Evolutionary conservation across 2,888 invertebrate species (phyloP), one percentile per base, ranked within the genome.

Genomic region (Agrochola macilenta): DNA sequence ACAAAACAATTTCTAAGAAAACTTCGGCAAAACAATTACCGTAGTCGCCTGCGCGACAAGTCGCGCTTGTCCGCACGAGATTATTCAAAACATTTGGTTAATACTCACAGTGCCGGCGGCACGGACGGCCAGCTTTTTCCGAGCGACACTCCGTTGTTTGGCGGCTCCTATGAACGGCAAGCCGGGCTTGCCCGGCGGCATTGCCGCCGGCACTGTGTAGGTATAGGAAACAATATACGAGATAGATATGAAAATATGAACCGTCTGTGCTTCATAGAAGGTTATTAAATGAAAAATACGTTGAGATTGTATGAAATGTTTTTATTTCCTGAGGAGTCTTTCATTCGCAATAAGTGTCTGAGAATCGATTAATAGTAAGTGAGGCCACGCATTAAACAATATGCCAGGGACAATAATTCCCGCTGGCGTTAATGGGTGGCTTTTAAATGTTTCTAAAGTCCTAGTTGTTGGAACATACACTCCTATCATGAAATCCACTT

Each of bases 401-500:
- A 43, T 64, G 30, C 14, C n/a, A n/a, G 5, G 17, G n/a, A 69
- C 12, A 39, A 39, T 72, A 57, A 14, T 43, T 58, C n/a, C 49
- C 43, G 17, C 35, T 65, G 60, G 30, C 11, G 9, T 8, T 61
- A 71, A 69, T 60, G 35, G 26, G 43, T 69, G 12, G 69, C 74
- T 58, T 75, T 61, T 26, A 43, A 4, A 69, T 26, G 61, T 65
- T 65, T n/a, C 9, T n/a, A 43, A 43, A 80, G 8, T 52, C 12
- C 26, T 64, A 8, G 20, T 79, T 20, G 30, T 43, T 2, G 23
- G 14, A 39, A 69, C 52, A 23, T 54, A 46, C 20, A 75, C 14
- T 64, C n/a, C n/a, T 58, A 58, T 63, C 66, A 64, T 71, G 26
- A 73, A 78, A 73, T 74, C 35, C 70, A 71, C 66, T 73, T 64